Conservation (phyloP, 2,113 vertebrate genomes). For the Anolis sagrei region DNA sequence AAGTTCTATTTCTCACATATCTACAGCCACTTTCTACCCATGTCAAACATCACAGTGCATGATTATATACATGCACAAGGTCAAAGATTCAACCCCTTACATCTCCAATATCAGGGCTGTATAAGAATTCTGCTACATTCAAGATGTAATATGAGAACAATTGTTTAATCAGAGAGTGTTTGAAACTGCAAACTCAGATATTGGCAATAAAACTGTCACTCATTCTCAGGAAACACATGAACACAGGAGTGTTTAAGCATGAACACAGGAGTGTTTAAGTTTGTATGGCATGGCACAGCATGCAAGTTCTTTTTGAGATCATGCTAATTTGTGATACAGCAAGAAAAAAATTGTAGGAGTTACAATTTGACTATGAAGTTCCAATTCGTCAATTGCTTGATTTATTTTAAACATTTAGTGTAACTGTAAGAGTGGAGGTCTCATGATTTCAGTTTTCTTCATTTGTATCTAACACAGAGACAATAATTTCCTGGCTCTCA, state of each 20-base stretch:
- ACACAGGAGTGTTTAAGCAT: neutral
- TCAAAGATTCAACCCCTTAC: neutral
- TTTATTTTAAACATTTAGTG: neutral
- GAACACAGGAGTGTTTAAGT: neutral
- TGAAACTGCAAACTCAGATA: neutral
- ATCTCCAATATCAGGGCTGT: neutral
- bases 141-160: neutral
- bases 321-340: neutral
- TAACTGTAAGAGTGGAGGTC: neutral
- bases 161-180: neutral
- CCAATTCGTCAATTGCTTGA: neutral
- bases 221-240: neutral
- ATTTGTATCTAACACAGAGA: neutral
- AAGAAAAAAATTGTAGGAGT: neutral
- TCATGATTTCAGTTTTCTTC: neutral
- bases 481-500: neutral
- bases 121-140: neutral
- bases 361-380: neutral
- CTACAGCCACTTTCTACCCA: neutral
- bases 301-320: neutral
- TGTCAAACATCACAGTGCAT: neutral
- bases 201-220: neutral
- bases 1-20: neutral
- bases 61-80: neutral
- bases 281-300: neutral